phyloP scores from a whole-genome alignment of 2,797 vertebrate genomes.

The Carapus acus region DNA sequence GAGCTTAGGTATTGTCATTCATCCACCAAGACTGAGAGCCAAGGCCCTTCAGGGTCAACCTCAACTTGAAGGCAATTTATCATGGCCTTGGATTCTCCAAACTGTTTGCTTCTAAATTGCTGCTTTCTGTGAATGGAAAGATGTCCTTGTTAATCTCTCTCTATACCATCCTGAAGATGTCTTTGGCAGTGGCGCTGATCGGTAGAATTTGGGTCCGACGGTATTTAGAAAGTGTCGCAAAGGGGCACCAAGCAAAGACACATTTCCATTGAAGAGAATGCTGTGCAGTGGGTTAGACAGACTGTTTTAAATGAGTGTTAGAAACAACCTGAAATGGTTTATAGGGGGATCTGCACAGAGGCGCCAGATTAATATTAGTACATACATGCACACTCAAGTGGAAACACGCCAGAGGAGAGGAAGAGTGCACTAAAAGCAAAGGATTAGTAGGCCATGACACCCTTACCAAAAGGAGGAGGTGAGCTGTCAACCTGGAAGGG shows the following conservation, averaged over 20 bases:
- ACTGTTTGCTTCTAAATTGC: constrained; percentile 18
- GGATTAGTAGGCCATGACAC: constrained; percentile 77
- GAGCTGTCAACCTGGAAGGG: constrained; percentile 99
- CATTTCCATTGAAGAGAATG: constrained; percentile 33
- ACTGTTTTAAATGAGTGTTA: constrained; percentile 44
- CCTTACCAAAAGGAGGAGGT: constrained; percentile 99
- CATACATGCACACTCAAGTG: constrained; percentile 55
- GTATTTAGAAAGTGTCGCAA: constrained; percentile 6
- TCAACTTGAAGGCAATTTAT: constrained; percentile 37
- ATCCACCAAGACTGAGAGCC: constrained; percentile 25
- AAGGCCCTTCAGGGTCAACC: constrained; percentile 29
- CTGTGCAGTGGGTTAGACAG: constrained; percentile 47
- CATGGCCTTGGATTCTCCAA: constrained; percentile 26
- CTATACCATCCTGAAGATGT: constrained; percentile 14
- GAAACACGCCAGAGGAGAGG: constrained; percentile 52
- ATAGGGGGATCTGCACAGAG: constrained; percentile 9
- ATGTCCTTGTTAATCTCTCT: constrained; percentile 38
- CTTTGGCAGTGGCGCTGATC: constrained; percentile 17
- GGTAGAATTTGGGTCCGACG: not conserved
- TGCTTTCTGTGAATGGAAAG: constrained; percentile 31
- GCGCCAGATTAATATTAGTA: constrained; percentile 39
- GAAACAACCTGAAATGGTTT: constrained; percentile 47
- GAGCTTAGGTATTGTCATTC: constrained; percentile 31
- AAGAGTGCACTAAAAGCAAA: constrained; percentile 72
- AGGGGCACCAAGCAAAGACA: constrained; percentile 31